Evolutionary conservation across 2,797 vertebrate genomes (phyloP), one percentile per base, ranked within the genome.

Genomic region (Bryconaethiops microstoma): DNA sequence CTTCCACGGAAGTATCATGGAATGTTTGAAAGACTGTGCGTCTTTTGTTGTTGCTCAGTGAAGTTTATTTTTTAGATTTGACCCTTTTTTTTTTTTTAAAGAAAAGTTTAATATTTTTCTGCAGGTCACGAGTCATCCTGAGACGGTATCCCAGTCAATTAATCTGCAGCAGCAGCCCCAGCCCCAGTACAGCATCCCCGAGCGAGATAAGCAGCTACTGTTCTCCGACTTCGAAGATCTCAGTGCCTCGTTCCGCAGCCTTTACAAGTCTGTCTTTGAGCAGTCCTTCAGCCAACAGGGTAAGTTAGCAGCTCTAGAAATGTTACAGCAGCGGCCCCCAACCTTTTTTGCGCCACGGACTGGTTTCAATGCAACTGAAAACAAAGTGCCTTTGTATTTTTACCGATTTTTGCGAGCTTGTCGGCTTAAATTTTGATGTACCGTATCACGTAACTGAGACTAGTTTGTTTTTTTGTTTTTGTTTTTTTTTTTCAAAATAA

Each of bases 201-300:
- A 97, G 88, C 90, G 96, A 85, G 96, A 97, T 90, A 97, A 97
- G 89, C 94, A 95, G 89, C 93, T 94, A 87, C 94, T 95, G 85
- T 97, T 97, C 91, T 95, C 95, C 79, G 96, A 97, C 90, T 97
- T 97, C 88, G 96, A 97, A 95, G 95, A 97, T 96, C 96, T 97
- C 92, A 97, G 96, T 95, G 96, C 96, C 95, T 97, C 96, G 88
- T 97, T 97, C 91, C 95, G 96, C 92, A 97, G 96, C 94, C 95
- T 97, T 93, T 97, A 97, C 91, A 97, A 96, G 92, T 96, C 95
- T 88, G 96, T 97, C 89, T 97, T 97, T 92, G 95, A 96, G 92
- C 96, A 97, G 93, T 96, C 96, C 91, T 96, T 96, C 92, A 96
- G 92, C 93, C 96, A 96, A 88, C 95, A 95, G 95, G 96, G 96